Conservation (phyloP, 2,113 vertebrate genomes). For the Daboia siamensis region DNA sequence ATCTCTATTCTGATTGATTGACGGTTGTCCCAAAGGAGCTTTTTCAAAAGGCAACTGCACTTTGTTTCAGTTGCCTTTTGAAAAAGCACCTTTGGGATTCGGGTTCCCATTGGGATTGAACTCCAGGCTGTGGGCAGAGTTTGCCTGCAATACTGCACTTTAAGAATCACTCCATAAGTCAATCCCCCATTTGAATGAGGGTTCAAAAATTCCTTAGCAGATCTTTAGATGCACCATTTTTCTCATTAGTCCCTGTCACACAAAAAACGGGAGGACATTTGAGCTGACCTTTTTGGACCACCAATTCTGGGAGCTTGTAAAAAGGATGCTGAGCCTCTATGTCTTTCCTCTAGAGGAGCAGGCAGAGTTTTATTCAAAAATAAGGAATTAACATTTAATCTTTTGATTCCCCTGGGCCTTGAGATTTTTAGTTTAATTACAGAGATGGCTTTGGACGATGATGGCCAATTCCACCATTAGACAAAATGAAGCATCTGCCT, state of each 20-base stretch:
- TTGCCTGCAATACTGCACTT: not conserved
- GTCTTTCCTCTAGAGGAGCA: not conserved
- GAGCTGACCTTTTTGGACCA: not conserved
- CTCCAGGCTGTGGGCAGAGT: not conserved
- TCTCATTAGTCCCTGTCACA: not conserved
- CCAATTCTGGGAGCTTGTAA: not conserved
- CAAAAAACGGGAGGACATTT: not conserved
- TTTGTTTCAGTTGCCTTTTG: not conserved
- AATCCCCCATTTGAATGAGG: not conserved
- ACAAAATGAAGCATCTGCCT: not conserved
- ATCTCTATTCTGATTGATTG: not conserved
- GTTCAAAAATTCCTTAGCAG: not conserved
- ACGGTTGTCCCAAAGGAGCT: not conserved
- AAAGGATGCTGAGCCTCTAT: not conserved
- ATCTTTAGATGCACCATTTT: not conserved
- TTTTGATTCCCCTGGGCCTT: not conserved
- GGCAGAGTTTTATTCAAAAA: not conserved
- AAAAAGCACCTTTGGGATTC: not conserved
- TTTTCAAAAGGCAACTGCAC: not conserved
- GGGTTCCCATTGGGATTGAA: not conserved
- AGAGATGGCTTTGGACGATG: not conserved
- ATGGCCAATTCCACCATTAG: not conserved
- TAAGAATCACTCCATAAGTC: not conserved
- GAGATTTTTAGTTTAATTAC: not conserved
- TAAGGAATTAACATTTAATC: not conserved